phyloP scores from a whole-genome alignment of 2,797 vertebrate species.

The Danio albolineatus region DNA sequence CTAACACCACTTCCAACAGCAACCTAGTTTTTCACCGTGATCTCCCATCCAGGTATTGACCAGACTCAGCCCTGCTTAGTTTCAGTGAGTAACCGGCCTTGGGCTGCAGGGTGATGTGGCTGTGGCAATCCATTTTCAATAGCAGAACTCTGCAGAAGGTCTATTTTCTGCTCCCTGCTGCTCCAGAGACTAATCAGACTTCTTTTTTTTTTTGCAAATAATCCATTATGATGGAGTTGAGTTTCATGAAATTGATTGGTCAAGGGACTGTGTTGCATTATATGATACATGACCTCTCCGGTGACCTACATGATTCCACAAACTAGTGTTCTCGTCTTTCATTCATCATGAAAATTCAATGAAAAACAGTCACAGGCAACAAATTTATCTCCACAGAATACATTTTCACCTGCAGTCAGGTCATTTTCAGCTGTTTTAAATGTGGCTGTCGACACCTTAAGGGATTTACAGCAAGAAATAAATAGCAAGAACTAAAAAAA shows the following conservation, averaged over 20 bases:
- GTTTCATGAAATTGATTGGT: constrained; percentile 49
- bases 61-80: no score
- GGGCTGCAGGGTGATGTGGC: no score
- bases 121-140: not conserved
- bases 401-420: not conserved
- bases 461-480: constrained; percentile 8
- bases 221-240: constrained; percentile 22
- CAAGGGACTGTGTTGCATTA: constrained; percentile 15
- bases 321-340: constrained; percentile 40
- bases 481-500: not conserved
- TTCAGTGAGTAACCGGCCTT: no score
- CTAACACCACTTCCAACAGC: no score
- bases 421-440: not conserved
- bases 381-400: not conserved
- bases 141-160: constrained; percentile 8
- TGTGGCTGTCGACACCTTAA: not conserved
- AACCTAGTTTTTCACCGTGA: no score
- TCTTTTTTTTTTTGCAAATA: constrained; percentile 10
- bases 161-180: constrained; percentile 23
- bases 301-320: constrained; percentile 44
- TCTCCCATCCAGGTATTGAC: no score
- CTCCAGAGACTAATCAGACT: constrained; percentile 4
- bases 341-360: constrained; percentile 35
- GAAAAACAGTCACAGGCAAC: not conserved
- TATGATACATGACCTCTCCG: constrained; percentile 43